Evolutionary conservation across 2,888 invertebrate species (phyloP).

Genomic region (Callosobruchus maculatus): DNA sequence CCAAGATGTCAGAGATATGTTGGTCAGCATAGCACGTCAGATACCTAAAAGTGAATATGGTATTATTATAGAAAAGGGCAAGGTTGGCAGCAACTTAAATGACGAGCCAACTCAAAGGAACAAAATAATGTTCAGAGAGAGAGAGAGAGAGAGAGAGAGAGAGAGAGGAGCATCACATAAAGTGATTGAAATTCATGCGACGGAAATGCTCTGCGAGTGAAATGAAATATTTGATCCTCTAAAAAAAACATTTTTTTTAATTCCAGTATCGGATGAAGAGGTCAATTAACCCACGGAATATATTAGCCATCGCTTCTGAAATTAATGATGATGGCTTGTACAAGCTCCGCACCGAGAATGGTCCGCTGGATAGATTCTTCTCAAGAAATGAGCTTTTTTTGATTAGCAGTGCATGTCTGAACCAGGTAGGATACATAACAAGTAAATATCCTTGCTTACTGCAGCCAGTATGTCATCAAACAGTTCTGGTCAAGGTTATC

Average conservation of each 20-base stretch:
- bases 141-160: slow-evolving; percentile 5
- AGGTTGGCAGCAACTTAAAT: background rate
- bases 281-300: slow-evolving; percentile 5
- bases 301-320: slow-evolving; percentile 8
- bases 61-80: background rate
- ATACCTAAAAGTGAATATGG: background rate
- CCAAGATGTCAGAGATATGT: slow-evolving; percentile 18
- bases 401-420: slow-evolving; percentile 5
- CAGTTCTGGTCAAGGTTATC: slow-evolving; percentile 6
- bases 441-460: slow-evolving; percentile 2
- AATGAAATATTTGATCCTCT: slow-evolving; percentile 8
- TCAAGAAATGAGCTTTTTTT: slow-evolving; percentile 4
- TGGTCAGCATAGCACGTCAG: background rate
- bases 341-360: slow-evolving; percentile 8
- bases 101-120: slow-evolving; percentile 6
- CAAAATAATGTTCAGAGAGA: slow-evolving; percentile 7
- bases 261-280: slow-evolving; percentile 4
- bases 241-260: slow-evolving; percentile 4
- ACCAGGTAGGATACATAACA: background rate
- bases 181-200: slow-evolving; percentile 10
- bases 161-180: slow-evolving; percentile 6
- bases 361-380: slow-evolving; percentile 7
- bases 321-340: slow-evolving; percentile 11
- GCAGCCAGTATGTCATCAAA: slow-evolving; percentile 7
- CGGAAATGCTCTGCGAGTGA: slow-evolving; percentile 5